A percentile compares a stretch with the other conserved stretches of the same genome.
Conservation (phyloP, 1,140 invertebrate genomes). For the Druon quercuslanigerum region DNA sequence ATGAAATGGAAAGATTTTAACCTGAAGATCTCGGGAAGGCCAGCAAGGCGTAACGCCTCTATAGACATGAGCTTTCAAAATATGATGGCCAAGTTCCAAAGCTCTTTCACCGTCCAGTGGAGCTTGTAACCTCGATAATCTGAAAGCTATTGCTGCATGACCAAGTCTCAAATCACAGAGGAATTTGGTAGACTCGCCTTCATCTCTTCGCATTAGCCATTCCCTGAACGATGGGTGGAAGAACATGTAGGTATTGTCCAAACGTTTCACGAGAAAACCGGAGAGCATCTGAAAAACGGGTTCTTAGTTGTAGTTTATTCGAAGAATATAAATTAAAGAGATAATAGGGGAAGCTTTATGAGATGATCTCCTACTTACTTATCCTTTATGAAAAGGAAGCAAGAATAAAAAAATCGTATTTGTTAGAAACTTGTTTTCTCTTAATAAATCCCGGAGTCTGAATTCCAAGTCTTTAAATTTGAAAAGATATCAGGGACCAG, state of each 20-base stretch:
- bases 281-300: conserved; percentile 78
- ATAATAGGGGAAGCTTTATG: not conserved
- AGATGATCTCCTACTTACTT: not conserved
- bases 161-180: conserved; percentile 91
- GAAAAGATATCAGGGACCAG: no score
- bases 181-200: conserved; percentile 92
- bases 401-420: conserved; percentile 1
- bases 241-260: conserved; percentile 96
- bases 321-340: not conserved
- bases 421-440: no score
- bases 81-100: conserved; percentile 95
- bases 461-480: no score
- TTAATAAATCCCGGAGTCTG: no score
- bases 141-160: conserved; percentile 93
- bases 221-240: conserved; percentile 97
- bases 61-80: conserved; percentile 97
- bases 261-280: conserved; percentile 90
- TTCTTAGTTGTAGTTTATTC: not conserved
- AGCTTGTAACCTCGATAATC: conserved; percentile 88
- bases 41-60: conserved; percentile 73
- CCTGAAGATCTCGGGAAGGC: conserved; percentile 72
- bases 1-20: conserved; percentile 37
- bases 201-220: conserved; percentile 94
- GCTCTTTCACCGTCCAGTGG: conserved; percentile 91
- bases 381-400: not conserved